These are phyloP conservation scores for Scrobipalpa costella DNA, from an alignment of 2,888 invertebrate genomes.

Conservation along the genomic window DNA sequence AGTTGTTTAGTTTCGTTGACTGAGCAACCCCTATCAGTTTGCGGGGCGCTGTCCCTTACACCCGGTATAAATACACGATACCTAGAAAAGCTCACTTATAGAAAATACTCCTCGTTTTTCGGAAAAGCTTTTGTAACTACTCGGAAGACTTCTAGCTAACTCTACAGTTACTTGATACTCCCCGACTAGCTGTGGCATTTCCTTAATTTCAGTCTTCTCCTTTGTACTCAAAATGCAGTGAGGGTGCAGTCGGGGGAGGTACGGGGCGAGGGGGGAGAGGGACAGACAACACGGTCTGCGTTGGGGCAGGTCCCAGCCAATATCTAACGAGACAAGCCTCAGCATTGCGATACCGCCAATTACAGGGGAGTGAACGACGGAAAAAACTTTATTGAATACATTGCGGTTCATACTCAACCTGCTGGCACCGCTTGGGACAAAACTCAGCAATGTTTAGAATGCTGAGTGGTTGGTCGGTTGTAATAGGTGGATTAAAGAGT, in stretches of 20 bases:
- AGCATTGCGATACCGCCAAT: slow-evolving; percentile 45
- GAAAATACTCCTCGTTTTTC: too few relatives aligned
- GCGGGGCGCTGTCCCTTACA: too few relatives aligned
- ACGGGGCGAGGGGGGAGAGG: slow-evolving; percentile 26
- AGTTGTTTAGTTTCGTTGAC: too few relatives aligned
- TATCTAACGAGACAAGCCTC: slow-evolving; percentile 55
- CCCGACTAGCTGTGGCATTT: slow-evolving; percentile 10
- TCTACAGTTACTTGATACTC: not conserved
- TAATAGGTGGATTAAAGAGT: slow-evolving; percentile 20
- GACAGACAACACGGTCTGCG: slow-evolving; percentile 54
- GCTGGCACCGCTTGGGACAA: fast-evolving
- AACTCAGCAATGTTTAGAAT: slow-evolving; percentile 41
- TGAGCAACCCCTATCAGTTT: too few relatives aligned
- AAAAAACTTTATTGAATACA: not conserved
- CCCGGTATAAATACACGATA: too few relatives aligned
- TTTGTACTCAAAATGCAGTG: slow-evolving; percentile 8
- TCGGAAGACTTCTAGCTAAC: not conserved
- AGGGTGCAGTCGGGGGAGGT: not conserved
- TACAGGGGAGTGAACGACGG: slow-evolving; percentile 35
- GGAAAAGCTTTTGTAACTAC: too few relatives aligned
- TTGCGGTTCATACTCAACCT: not conserved
- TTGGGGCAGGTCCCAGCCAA: slow-evolving; percentile 72
- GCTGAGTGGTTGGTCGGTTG: not conserved
- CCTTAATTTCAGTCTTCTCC: slow-evolving; percentile 18
- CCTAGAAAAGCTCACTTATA: too few relatives aligned